Base-by-base conservation (phyloP, 2,888 invertebrate species). In the Cephus runcator region DNA sequence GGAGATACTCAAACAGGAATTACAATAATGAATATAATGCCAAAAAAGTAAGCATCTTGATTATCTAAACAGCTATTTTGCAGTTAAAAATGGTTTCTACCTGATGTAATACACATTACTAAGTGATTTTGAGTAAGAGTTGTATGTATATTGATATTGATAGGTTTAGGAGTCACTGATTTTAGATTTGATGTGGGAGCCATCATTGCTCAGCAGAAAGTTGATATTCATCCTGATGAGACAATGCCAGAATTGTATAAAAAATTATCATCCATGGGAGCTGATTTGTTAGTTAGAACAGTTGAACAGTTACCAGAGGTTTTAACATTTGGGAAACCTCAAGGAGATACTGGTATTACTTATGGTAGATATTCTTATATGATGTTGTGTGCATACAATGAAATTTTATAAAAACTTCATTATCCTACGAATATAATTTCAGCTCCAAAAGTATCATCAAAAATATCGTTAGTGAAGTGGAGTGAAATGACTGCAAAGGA, bases 21-120 rank as follows among this genome's bases (percentile, higher is more conserved):
- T 15, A 95, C 97, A 30, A 94, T 98, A 73, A 98, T 98, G 96
- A 95, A 94, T 92, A 96, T 99, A 81, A 94, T 94, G 89, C 95
- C 98, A 56, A 93, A 95, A 86, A 93, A 94, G 90, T 93, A 89
- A 83, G 82, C 78, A 75, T 74, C 35, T 69, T 30, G 31, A n/a
- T 68, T 68, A 77, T 69, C 71, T 36, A 69, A 40, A 34, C 23
- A 73, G 34, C 34, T 69, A 36, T 33, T 23, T 40, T 73, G 11
- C 4, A 30, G 30, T 69, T 36, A 73, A 69, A 36, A n/a, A 68
- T 76, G 12, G 71, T 68, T 77, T 73, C 23, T 23, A 23, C 23
- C 23, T 56, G 2, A 56, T 56, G 56, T 56, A 23, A 56, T 56
- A 23, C 56, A 56, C 6, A 56, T 56, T 56, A 56, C 9, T 56